Conservation (phyloP, 2,113 vertebrate genomes). For the Marcusenius ussheri region DNA sequence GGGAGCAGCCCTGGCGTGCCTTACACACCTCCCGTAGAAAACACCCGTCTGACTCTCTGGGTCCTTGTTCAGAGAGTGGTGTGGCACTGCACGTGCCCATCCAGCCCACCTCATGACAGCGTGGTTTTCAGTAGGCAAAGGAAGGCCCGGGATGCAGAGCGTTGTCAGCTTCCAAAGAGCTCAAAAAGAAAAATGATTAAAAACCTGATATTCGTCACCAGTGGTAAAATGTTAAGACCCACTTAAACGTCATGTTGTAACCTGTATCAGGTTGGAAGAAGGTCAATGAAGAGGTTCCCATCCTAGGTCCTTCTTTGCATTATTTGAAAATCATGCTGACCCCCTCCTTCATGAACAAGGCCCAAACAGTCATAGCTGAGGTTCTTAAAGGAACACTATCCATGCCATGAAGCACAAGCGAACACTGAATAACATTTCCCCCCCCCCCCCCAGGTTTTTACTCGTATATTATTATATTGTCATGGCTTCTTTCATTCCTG, state of each 20-base stretch:
- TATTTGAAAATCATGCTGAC: constrained; percentile 57
- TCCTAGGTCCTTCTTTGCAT: constrained; percentile 54
- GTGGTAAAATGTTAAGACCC: constrained; percentile 48
- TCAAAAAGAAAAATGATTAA: constrained; percentile 12
- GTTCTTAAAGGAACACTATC: constrained; percentile 53
- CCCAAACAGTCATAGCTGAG: constrained; percentile 44
- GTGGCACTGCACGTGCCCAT: constrained; percentile 27
- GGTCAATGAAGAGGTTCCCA: constrained; percentile 35
- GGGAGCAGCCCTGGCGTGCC: constrained; percentile 56
- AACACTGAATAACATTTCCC: neutral
- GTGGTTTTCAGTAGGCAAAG: constrained; percentile 46
- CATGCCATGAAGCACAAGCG: constrained; percentile 50
- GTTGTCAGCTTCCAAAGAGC: constrained; percentile 25
- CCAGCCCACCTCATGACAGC: constrained; percentile 34
- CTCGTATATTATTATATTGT: neutral
- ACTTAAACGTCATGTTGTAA: constrained; percentile 54
- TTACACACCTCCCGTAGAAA: constrained; percentile 47
- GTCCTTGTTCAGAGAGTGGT: neutral
- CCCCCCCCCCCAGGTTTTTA: constrained; percentile 14
- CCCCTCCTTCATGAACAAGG: constrained; percentile 39
- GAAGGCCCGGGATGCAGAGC: constrained; percentile 38
- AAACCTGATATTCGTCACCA: constrained; percentile 40
- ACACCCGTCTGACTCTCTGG: constrained; percentile 43
- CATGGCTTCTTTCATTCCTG: neutral
- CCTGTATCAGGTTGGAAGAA: constrained; percentile 70